phyloP scores from a whole-genome alignment of 92 coral and sea anemone genomes.

The Epizoanthus ramosus region DNA sequence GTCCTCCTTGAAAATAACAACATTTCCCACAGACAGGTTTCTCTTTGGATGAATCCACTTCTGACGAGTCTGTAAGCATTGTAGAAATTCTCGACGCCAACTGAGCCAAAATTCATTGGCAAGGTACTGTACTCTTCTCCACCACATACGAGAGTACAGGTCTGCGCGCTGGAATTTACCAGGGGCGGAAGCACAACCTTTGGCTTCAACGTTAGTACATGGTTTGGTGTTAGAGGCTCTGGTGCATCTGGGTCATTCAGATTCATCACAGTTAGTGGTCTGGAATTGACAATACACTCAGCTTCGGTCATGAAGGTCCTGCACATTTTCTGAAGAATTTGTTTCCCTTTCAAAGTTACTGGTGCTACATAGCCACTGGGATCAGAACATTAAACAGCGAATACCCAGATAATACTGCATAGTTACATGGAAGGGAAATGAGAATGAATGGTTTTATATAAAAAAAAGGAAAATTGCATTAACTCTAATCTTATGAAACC shows the following conservation, averaged over 20 bases:
- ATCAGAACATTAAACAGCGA: too few relatives aligned
- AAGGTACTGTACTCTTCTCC: slow-evolving; percentile 20
- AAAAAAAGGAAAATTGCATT: too few relatives aligned
- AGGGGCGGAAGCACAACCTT: slow-evolving; percentile 25
- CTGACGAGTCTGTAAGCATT: background rate
- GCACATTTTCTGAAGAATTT: too few relatives aligned
- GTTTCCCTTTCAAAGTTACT: too few relatives aligned
- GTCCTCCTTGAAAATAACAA: slow-evolving; percentile 49
- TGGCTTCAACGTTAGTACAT: slow-evolving; percentile 11
- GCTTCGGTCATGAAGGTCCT: background rate
- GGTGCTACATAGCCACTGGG: too few relatives aligned
- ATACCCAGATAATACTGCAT: too few relatives aligned
- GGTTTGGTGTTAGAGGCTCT: slow-evolving; percentile 14
- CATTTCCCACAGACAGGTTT: slow-evolving; percentile 40
- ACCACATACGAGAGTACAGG: slow-evolving; percentile 21
- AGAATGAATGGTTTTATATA: too few relatives aligned
- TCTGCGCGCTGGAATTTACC: slow-evolving; percentile 1
- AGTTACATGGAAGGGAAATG: too few relatives aligned
- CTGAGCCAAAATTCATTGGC: slow-evolving; percentile 17
- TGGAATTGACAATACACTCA: background rate
- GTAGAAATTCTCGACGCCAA: slow-evolving; percentile 3
- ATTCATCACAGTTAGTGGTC: slow-evolving; percentile 4
- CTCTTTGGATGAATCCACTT: slow-evolving; percentile 37
- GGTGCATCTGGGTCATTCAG: background rate
- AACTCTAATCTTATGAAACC: too few relatives aligned